Evolutionary conservation across 2,888 invertebrate species (phyloP).

Genomic region (Tanypteryx hageni): DNA sequence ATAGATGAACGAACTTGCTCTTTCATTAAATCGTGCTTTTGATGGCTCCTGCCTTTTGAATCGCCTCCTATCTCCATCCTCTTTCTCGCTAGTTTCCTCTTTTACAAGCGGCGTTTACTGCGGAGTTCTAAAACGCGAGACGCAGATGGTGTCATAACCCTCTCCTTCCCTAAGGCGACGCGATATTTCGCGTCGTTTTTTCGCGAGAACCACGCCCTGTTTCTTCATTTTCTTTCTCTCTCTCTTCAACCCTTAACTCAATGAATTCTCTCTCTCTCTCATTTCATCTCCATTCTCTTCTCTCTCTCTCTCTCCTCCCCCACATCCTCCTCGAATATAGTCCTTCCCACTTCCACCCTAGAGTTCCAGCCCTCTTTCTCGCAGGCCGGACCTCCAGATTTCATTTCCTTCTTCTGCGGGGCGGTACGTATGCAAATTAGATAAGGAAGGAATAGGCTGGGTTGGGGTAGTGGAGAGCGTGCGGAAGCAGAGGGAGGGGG

Average conservation of each 20-base stretch:
- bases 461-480: background rate
- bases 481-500: background rate
- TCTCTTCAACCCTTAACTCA: background rate
- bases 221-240: background rate
- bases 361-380: background rate
- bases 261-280: background rate
- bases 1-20: background rate
- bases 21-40: background rate
- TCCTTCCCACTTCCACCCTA: background rate
- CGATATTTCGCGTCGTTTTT: background rate
- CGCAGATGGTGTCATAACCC: constrained; percentile 23
- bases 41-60: background rate
- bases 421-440: constrained; percentile 23
- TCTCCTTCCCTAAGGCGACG: background rate
- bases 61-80: background rate
- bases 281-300: background rate
- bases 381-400: background rate
- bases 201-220: background rate
- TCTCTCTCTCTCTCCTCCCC: background rate
- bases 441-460: background rate
- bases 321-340: background rate
- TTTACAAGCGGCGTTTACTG: background rate
- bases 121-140: constrained; percentile 8
- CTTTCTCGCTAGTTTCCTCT: background rate
- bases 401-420: constrained; percentile 13